phyloP scores from a whole-genome alignment of 2,888 invertebrate genomes.

The Mythimna lalbum region DNA sequence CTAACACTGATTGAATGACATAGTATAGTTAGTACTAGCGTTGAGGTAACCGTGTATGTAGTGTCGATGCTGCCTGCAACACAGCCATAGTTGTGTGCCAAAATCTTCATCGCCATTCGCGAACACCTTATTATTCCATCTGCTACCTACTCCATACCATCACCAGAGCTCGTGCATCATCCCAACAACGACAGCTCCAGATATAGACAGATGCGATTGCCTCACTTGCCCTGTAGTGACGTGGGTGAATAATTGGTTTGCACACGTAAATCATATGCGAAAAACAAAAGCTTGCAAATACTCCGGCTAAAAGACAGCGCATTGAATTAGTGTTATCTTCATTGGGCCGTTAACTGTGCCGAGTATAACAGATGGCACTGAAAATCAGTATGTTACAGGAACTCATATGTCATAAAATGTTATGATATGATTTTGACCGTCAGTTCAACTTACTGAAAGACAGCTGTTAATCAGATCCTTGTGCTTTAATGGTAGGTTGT shows the following conservation, averaged over 20 bases:
- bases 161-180: constrained; percentile 73
- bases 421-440: constrained; percentile 14
- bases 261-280: constrained; percentile 55
- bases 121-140: constrained; percentile 9
- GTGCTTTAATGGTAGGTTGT: not conserved
- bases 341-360: constrained; percentile 12
- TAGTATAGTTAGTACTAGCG: too few species aligned
- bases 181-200: constrained; percentile 76
- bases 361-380: constrained; percentile 9
- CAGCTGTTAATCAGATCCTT: constrained; percentile 15
- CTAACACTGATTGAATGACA: not conserved
- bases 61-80: too few species aligned
- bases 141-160: constrained; percentile 21
- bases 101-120: not conserved
- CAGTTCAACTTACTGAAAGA: constrained; percentile 4
- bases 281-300: constrained; percentile 46
- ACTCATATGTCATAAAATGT: constrained; percentile 16
- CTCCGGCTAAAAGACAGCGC: constrained; percentile 15
- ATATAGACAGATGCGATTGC: constrained; percentile 74
- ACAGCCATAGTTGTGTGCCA: not conserved
- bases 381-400: constrained; percentile 14
- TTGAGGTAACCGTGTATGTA: too few species aligned
- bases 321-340: constrained; percentile 26
- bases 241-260: constrained; percentile 66
- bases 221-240: constrained; percentile 60